Evolutionary conservation across 2,113 vertebrate species (phyloP).

Genomic region (Oceanodroma tethys): DNA sequence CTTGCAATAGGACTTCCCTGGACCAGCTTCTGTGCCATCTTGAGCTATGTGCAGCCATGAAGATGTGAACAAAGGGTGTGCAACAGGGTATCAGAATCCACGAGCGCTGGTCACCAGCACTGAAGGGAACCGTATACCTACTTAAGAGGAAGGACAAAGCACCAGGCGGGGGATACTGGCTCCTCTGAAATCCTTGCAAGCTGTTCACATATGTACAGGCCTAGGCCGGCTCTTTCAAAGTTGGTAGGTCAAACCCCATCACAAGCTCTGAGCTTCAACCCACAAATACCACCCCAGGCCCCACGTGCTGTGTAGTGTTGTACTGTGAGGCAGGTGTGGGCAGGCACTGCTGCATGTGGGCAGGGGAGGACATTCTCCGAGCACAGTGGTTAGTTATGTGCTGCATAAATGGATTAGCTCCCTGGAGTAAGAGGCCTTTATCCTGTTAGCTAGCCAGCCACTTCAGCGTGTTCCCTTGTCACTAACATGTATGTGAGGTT

Average conservation of each 20-base stretch:
- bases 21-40: neutral
- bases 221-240: neutral
- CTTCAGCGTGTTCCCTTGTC: neutral
- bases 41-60: neutral
- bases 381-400: neutral
- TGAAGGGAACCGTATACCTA: accelerated
- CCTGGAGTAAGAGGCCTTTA: neutral
- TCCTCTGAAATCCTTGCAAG: neutral
- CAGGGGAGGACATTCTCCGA: neutral
- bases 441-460: neutral
- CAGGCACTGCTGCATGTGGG: neutral
- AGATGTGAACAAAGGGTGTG: neutral
- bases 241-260: neutral
- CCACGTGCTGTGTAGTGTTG: accelerated
- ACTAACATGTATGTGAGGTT: neutral
- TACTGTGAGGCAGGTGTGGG: neutral
- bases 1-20: neutral
- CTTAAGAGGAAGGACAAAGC: neutral
- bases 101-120: accelerated
- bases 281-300: neutral
- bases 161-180: neutral
- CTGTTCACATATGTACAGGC: neutral
- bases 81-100: neutral
- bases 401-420: neutral
- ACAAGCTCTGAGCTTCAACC: neutral